These are phyloP conservation scores for Chrysomela aeneicollis DNA, from an alignment of 2,888 invertebrate species.

Conservation along the genomic window DNA sequence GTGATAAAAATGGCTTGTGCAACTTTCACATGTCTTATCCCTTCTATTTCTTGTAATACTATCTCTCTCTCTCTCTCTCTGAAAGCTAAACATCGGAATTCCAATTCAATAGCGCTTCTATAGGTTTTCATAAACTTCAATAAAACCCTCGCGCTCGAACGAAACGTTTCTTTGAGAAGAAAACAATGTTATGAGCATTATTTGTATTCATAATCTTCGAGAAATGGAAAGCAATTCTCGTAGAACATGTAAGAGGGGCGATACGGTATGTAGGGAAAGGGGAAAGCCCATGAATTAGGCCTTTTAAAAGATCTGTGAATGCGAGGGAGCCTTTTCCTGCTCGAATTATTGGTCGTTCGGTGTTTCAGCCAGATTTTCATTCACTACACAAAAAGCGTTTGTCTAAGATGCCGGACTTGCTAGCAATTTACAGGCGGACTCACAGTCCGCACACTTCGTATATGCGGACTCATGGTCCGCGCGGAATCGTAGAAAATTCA, in stretches of 20 bases:
- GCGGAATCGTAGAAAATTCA: too few relatives aligned
- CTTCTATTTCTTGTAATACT: slow-evolving; percentile 2
- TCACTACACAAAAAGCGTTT: too few relatives aligned
- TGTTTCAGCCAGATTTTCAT: too few relatives aligned
- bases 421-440: too few relatives aligned
- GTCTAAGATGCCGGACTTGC: too few relatives aligned
- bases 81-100: slow-evolving; percentile 41
- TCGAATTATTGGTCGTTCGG: too few relatives aligned
- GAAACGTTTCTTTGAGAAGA: slow-evolving; percentile 54
- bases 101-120: slow-evolving; percentile 51
- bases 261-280: background rate
- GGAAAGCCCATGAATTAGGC: background rate
- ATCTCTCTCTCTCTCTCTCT: background rate
- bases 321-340: background rate
- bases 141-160: slow-evolving; percentile 49
- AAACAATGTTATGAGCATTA: slow-evolving; percentile 43
- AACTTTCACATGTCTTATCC: too few relatives aligned
- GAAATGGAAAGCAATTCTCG: slow-evolving; percentile 22
- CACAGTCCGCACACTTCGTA: too few relatives aligned
- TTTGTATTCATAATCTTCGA: slow-evolving; percentile 33
- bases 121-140: slow-evolving; percentile 52
- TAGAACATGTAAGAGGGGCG: slow-evolving; percentile 4
- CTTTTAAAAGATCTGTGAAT: background rate
- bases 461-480: too few relatives aligned
- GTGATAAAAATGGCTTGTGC: too few relatives aligned